Conservation (phyloP, 2,797 vertebrate genomes). For the Sebastes reedi region DNA sequence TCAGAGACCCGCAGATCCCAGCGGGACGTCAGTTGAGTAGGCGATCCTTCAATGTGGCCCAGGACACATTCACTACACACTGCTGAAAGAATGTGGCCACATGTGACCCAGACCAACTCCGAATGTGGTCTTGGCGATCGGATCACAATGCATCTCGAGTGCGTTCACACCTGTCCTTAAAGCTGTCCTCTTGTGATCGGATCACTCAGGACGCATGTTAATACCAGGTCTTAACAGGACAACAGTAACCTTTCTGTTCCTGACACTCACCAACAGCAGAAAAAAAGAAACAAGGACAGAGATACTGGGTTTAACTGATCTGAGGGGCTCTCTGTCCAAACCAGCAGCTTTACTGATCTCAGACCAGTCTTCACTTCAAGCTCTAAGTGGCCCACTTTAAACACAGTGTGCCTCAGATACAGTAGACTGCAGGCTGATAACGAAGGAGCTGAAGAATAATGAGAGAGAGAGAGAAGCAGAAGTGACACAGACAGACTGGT, state of each 20-base stretch:
- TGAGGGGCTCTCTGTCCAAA: background rate
- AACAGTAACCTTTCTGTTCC: background rate
- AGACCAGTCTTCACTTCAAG: conserved; percentile 6
- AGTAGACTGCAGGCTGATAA: conserved; percentile 1
- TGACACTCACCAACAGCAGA: background rate
- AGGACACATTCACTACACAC: too few relatives aligned
- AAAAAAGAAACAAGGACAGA: background rate
- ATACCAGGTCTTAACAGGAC: background rate
- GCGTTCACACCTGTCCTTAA: too few relatives aligned
- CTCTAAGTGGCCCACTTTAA: background rate
- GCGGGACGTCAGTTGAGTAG: too few relatives aligned
- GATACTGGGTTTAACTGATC: background rate
- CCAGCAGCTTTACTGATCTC: conserved; percentile 5
- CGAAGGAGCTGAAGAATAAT: conserved; percentile 10
- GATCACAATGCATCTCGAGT: too few relatives aligned
- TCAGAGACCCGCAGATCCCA: too few relatives aligned
- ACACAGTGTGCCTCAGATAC: background rate
- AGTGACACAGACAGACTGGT: background rate
- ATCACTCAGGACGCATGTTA: too few relatives aligned
- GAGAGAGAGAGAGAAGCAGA: background rate
- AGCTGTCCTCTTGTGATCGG: too few relatives aligned
- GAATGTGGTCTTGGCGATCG: too few relatives aligned
- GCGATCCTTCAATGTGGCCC: too few relatives aligned
- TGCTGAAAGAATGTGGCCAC: too few relatives aligned
- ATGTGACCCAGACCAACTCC: too few relatives aligned